A percentile compares a stretch with the other conserved stretches of the same genome.
phyloP scores from a whole-genome alignment of 2,113 vertebrate species.

The Phalacrocorax carbo region DNA sequence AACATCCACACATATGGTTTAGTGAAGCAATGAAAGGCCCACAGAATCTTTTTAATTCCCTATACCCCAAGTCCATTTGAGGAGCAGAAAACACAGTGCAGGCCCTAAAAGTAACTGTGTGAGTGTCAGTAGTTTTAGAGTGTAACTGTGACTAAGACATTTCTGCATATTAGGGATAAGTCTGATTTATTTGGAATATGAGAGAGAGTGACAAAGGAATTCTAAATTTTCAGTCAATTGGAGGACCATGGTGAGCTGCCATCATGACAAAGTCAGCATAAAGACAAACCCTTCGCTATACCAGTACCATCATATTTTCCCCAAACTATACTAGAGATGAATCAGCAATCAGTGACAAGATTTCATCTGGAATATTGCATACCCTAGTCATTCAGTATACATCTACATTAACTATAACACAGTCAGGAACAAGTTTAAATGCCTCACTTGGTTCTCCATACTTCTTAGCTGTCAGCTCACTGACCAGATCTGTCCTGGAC shows the following conservation, averaged over 20 bases:
- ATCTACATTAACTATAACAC: neutral
- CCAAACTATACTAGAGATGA: neutral
- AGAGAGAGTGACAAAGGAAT: neutral
- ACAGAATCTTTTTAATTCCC: neutral
- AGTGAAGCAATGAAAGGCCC: neutral
- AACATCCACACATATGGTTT: neutral
- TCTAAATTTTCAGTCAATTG: neutral
- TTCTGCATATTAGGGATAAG: neutral
- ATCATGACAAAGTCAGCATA: neutral
- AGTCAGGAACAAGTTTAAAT: neutral
- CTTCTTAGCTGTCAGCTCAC: neutral
- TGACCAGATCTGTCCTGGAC: neutral
- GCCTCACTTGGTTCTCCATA: neutral
- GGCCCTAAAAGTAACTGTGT: neutral
- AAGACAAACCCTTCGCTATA: neutral
- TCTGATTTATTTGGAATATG: neutral
- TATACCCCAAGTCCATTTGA: neutral
- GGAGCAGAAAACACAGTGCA: neutral
- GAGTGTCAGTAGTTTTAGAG: neutral
- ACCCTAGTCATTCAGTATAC: neutral
- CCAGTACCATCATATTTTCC: accelerated
- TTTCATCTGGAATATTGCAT: neutral
- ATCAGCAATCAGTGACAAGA: neutral
- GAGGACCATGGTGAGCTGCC: neutral
- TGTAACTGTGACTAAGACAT: neutral